These are phyloP conservation scores for Pseudeuparius sepicola DNA, from an alignment of 2,888 invertebrate genomes.

Conservation along the genomic window DNA sequence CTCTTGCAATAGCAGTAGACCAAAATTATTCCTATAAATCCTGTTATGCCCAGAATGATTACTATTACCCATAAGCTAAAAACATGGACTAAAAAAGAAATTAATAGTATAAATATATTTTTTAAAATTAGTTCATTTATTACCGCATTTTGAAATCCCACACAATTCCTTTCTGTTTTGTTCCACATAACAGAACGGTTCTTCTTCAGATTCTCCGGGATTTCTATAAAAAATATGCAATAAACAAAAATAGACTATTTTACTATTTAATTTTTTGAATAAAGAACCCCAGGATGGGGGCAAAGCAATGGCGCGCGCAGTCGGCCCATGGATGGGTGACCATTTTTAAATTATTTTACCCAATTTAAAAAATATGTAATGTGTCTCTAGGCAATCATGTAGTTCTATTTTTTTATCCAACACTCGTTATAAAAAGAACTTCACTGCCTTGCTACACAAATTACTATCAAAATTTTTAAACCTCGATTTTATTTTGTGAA, in stretches of 20 bases:
- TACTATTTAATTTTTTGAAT: background rate
- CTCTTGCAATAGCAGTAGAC: slow-evolving; percentile 56
- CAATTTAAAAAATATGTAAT: too few relatives aligned
- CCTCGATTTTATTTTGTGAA: too few relatives aligned
- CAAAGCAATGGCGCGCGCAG: too few relatives aligned
- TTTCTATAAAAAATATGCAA: slow-evolving; percentile 55
- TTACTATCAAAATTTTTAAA: too few relatives aligned
- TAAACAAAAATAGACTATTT: background rate
- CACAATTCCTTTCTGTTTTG: slow-evolving; percentile 72
- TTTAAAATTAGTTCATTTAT: slow-evolving; percentile 30
- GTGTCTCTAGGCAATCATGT: too few relatives aligned
- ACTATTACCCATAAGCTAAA: slow-evolving; percentile 74
- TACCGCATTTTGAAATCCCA: slow-evolving; percentile 77
- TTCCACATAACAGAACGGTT: slow-evolving; percentile 86
- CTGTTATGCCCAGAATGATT: slow-evolving; percentile 45
- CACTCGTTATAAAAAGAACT: too few relatives aligned
- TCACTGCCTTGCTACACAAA: too few relatives aligned
- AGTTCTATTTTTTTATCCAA: too few relatives aligned
- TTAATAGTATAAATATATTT: slow-evolving; percentile 1
- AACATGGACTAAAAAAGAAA: slow-evolving; percentile 52
- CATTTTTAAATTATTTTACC: too few relatives aligned
- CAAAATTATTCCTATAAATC: slow-evolving; percentile 45
- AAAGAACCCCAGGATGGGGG: background rate
- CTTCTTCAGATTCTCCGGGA: slow-evolving; percentile 68
- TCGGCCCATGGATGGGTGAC: too few relatives aligned